Conservation (phyloP, 2,797 vertebrate species). For the Urophycis tenuis region DNA sequence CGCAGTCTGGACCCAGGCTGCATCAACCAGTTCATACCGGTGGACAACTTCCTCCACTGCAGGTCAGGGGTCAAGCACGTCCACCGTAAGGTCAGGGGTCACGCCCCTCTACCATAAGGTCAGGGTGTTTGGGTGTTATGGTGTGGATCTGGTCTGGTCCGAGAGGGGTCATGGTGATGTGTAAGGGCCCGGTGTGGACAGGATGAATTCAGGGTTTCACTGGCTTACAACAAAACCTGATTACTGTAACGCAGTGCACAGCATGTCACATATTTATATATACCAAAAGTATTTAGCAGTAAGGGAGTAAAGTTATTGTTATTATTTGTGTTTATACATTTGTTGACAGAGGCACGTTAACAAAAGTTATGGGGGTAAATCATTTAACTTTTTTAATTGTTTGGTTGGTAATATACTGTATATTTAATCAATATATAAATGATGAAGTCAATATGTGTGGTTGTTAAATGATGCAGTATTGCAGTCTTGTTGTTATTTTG, state of each 20-base stretch:
- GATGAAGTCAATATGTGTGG: too few species aligned
- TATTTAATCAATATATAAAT: too few species aligned
- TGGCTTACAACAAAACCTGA: neutral
- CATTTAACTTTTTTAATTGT: too few species aligned
- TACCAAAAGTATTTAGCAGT: neutral
- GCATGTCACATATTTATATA: neutral
- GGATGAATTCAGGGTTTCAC: too few species aligned
- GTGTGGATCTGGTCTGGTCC: too few species aligned
- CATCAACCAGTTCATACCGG: slow-evolving; percentile 65
- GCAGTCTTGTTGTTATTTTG: neutral
- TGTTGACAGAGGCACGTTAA: neutral
- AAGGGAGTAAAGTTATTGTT: neutral
- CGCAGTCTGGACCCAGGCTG: slow-evolving; percentile 61
- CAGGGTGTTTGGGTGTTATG: too few species aligned
- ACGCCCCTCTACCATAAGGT: too few species aligned
- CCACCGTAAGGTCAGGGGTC: too few species aligned
- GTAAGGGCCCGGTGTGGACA: neutral
- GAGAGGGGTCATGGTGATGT: neutral
- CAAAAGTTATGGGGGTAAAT: too few species aligned
- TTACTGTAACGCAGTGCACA: too few species aligned
- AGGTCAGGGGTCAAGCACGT: slow-evolving; percentile 44
- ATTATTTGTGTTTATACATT: neutral
- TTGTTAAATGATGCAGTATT: too few species aligned
- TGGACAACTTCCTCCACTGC: slow-evolving; percentile 68
- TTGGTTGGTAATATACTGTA: too few species aligned